Evolutionary conservation across 2,888 invertebrate species (phyloP).

Genomic region (Atrina japonica): DNA sequence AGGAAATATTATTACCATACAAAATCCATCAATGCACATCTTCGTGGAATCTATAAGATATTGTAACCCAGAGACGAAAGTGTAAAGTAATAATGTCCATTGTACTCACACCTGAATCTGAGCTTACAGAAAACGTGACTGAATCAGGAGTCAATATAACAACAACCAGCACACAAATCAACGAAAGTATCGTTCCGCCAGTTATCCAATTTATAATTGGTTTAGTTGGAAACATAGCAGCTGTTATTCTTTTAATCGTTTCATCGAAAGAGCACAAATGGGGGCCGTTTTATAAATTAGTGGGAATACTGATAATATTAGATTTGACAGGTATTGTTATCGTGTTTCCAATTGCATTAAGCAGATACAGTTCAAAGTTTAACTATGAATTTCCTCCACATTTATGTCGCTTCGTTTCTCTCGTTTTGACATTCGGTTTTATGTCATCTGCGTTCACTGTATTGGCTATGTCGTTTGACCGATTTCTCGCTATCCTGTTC

Average conservation of each 20-base stretch:
- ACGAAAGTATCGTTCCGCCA: not conserved
- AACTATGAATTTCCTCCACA: not conserved
- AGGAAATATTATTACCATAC: too few species aligned
- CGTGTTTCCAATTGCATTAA: slow-evolving; percentile 10
- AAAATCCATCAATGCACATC: too few species aligned
- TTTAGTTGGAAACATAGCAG: slow-evolving; percentile 7
- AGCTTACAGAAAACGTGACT: too few species aligned
- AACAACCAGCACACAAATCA: too few species aligned
- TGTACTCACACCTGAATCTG: too few species aligned
- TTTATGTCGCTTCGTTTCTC: slow-evolving; percentile 13
- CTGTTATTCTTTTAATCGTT: slow-evolving; percentile 2
- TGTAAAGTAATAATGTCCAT: too few species aligned
- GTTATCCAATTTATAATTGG: slow-evolving; percentile 11
- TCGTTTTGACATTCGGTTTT: slow-evolving; percentile 7
- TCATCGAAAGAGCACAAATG: slow-evolving; percentile 15
- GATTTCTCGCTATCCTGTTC: slow-evolving; percentile 17
- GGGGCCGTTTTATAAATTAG: slow-evolving; percentile 18
- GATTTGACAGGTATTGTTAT: slow-evolving; percentile 11
- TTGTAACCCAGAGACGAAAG: too few species aligned
- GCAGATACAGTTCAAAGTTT: slow-evolving; percentile 10
- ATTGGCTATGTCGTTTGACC: slow-evolving; percentile 14
- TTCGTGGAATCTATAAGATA: too few species aligned
- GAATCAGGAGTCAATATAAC: too few species aligned
- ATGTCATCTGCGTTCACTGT: slow-evolving; percentile 16
- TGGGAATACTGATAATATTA: slow-evolving; percentile 2